These are phyloP conservation scores for Tyrophagus putrescentiae DNA, from an alignment of 1,140 invertebrate genomes.

Conservation along the genomic window DNA sequence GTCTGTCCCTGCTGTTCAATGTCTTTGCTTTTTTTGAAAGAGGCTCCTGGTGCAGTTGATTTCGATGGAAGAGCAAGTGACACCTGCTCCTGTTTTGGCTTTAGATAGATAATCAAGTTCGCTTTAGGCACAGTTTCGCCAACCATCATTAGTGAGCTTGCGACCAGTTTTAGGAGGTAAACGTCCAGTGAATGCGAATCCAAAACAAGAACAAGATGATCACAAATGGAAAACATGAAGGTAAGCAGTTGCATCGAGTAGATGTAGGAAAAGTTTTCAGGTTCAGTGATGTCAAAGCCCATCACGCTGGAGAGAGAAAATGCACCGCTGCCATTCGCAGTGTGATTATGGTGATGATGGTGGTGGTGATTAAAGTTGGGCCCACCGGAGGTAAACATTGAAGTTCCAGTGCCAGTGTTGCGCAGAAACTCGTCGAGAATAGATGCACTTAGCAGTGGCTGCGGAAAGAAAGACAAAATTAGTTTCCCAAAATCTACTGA, in stretches of 20 bases:
- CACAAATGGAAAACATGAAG: slow-evolving; percentile 22
- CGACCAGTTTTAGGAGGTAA: slow-evolving; percentile 23
- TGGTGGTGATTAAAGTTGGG: background rate
- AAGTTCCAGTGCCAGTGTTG: background rate
- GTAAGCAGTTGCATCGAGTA: slow-evolving; percentile 24
- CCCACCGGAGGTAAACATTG: background rate
- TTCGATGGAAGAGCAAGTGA: background rate
- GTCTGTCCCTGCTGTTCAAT: too few relatives aligned
- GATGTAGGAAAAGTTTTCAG: slow-evolving; percentile 19
- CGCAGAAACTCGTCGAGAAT: slow-evolving; percentile 22
- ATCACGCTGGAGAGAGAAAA: background rate
- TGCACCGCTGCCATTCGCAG: background rate
- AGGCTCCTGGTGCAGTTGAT: too few relatives aligned
- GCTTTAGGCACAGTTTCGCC: slow-evolving; percentile 16
- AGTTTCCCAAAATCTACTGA: background rate
- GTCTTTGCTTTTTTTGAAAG: background rate
- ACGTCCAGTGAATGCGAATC: slow-evolving; percentile 23
- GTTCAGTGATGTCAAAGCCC: slow-evolving; percentile 18
- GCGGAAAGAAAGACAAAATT: background rate
- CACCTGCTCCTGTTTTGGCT: background rate
- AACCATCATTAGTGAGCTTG: slow-evolving; percentile 25
- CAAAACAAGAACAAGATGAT: slow-evolving; percentile 22
- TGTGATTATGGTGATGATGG: slow-evolving; percentile 7
- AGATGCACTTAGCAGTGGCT: slow-evolving; percentile 23
- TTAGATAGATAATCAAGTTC: slow-evolving; percentile 19